Evolutionary conservation across 2,888 invertebrate genomes (phyloP).

Genomic region (Tipula confusa): DNA sequence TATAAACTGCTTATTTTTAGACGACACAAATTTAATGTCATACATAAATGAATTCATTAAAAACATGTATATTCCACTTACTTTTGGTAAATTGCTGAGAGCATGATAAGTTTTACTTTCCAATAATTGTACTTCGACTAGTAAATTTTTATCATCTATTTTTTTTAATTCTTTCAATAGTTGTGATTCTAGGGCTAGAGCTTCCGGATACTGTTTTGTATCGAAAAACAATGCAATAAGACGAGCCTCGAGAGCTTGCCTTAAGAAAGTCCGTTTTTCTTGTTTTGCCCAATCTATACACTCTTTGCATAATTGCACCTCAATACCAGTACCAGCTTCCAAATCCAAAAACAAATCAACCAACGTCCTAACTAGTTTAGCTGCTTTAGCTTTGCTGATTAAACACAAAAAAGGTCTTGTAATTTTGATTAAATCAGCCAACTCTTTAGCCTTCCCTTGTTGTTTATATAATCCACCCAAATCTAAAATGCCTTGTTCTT

Average conservation of each 20-base stretch:
- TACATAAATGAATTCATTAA: not conserved
- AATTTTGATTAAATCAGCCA: conserved; percentile 88
- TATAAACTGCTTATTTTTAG: not conserved
- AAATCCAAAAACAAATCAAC: conserved; percentile 97
- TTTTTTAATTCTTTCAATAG: conserved; percentile 95
- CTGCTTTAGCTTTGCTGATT: conserved; percentile 98
- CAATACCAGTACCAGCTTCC: conserved; percentile 93
- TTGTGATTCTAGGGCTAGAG: conserved; percentile 76
- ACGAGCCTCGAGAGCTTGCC: conserved; percentile 93
- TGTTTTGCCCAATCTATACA: conserved; percentile 99
- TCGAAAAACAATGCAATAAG: conserved; percentile 93
- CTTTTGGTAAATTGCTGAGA: conserved; percentile 89
- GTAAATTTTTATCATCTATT: conserved; percentile 95
- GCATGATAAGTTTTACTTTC: conserved; percentile 99
- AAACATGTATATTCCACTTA: conserved; percentile 34
- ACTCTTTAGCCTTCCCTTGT: conserved; percentile 87
- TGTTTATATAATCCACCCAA: conserved; percentile 89
- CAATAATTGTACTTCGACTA: conserved; percentile 96
- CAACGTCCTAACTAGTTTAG: conserved; percentile 92
- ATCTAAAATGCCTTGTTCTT: conserved; percentile 91
- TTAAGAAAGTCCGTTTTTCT: conserved; percentile 92
- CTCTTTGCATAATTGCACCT: conserved; percentile 89
- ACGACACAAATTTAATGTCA: not conserved
- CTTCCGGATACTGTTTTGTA: conserved; percentile 84
- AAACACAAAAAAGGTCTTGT: conserved; percentile 91